Base-by-base conservation (phyloP, 2,113 vertebrate genomes). In the Callospermophilus lateralis region DNA sequence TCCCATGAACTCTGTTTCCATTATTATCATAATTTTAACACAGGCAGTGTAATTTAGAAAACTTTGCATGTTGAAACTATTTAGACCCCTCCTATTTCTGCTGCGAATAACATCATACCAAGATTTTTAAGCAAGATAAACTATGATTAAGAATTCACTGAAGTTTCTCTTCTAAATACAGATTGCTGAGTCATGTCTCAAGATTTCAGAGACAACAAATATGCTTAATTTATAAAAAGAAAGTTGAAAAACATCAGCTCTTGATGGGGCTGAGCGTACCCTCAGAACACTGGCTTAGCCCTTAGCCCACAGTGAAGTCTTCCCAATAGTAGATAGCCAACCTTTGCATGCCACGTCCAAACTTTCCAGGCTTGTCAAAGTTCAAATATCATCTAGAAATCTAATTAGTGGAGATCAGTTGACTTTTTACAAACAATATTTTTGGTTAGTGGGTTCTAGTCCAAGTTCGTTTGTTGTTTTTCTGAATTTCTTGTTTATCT, bases 201-300 rank as follows among this genome's bases (percentile, higher is more conserved):
- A 16, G 76, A 81, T 89, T 86, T 84, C 30, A 92, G 58, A 89
- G 79, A 65, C 65, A 70, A 51, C 51, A 39, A 19, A 1, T 48
- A 85, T 85, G 39, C 15, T 83, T 22, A 79, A 53, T 34, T 85
- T 85, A 89, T 89, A 67, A 51, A 92, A 86, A 94, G 68, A 89
- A 67, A 84, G 65, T 79, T 90, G 55, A 95, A 51, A 87, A 93
- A 63, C 53, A 24, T 68, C 68, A 53, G 28, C 9, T 68, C 74
- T 93, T 61, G 28, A 16, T 55, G 30, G 34, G 24, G 15, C 51
- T 39, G n/a, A 87, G 13, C 32, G 4, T 80, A 65, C 28, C 19
- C 32, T 53, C 3, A 48, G 58, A 65, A 24, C 3, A 20, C 2
- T 65, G 42, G 32, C 32, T 51, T 48, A 73, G 58, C 13, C 30